Conservation (phyloP, 2,888 invertebrate genomes). For the Hartigia nigra region DNA sequence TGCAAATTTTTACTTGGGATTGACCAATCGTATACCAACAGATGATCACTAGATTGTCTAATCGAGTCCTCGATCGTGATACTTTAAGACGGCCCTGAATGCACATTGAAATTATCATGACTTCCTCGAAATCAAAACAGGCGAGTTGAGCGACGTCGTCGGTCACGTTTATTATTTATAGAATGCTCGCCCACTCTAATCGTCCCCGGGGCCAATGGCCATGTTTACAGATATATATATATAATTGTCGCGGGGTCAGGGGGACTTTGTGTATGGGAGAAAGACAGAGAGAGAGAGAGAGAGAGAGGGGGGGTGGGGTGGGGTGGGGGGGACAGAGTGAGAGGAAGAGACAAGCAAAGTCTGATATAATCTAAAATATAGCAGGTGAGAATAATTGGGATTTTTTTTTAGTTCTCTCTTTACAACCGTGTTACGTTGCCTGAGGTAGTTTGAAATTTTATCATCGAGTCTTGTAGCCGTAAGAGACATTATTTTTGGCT, state of each 20-base stretch:
- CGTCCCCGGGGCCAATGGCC: slow-evolving; percentile 34
- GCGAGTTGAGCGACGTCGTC: not conserved
- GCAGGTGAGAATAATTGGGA: no score
- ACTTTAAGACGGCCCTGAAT: not conserved
- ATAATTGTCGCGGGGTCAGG: not conserved
- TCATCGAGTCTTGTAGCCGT: not conserved
- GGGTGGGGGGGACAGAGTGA: no score
- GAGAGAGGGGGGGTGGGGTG: slow-evolving; percentile 14
- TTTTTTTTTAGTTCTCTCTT: not conserved
- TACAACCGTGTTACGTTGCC: not conserved
- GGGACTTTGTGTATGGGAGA: slow-evolving; percentile 1
- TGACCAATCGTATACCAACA: not conserved
- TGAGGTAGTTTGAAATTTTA: not conserved
- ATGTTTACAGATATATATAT: slow-evolving; percentile 38
- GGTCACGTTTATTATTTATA: slow-evolving; percentile 23
- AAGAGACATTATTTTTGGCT: not conserved
- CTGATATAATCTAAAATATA: no score
- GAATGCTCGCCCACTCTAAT: slow-evolving; percentile 27
- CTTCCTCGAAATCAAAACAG: not conserved
- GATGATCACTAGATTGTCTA: not conserved
- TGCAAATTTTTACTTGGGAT: no score
- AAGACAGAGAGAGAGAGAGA: slow-evolving; percentile 13
- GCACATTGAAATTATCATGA: not conserved
- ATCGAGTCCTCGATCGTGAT: not conserved
- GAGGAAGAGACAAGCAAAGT: not conserved